Evolutionary conservation across 2,888 invertebrate genomes (phyloP).

Genomic region (Cordilura impudica): DNA sequence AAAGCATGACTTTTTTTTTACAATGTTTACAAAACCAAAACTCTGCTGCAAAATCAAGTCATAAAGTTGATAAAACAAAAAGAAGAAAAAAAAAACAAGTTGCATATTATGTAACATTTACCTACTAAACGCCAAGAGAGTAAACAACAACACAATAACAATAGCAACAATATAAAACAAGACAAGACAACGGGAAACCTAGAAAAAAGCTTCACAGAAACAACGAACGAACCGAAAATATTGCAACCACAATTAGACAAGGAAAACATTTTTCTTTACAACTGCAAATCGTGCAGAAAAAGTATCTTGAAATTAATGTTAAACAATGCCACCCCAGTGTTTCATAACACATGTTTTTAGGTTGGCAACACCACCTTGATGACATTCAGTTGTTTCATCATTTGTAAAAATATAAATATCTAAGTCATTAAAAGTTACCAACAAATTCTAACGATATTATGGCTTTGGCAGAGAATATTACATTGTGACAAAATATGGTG

Average conservation of each 20-base stretch:
- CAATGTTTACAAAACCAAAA: conserved; percentile 19
- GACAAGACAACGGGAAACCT: conserved; percentile 60
- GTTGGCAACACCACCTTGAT: no score
- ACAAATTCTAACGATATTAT: no score
- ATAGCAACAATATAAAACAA: conserved; percentile 13
- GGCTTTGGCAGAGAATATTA: no score
- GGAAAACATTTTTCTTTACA: conserved; percentile 46
- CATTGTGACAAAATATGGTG: no score
- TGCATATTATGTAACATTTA: conserved; percentile 74
- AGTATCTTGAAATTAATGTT: no score
- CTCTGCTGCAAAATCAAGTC: conserved; percentile 25
- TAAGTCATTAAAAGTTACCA: no score
- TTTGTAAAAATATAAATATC: no score
- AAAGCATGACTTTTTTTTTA: conserved; percentile 50
- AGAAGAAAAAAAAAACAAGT: conserved; percentile 49
- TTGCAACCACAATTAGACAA: conserved; percentile 46
- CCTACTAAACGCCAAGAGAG: conserved; percentile 72
- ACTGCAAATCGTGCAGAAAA: not conserved
- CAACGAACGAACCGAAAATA: conserved; percentile 30
- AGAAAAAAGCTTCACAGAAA: conserved; percentile 47
- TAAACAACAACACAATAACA: conserved; percentile 56
- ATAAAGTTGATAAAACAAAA: conserved; percentile 31
- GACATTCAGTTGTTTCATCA: no score
- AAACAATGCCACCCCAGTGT: no score
- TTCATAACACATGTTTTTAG: no score